Base-by-base conservation (phyloP, 2,113 vertebrate species). In the Corythornis vintsioides region DNA sequence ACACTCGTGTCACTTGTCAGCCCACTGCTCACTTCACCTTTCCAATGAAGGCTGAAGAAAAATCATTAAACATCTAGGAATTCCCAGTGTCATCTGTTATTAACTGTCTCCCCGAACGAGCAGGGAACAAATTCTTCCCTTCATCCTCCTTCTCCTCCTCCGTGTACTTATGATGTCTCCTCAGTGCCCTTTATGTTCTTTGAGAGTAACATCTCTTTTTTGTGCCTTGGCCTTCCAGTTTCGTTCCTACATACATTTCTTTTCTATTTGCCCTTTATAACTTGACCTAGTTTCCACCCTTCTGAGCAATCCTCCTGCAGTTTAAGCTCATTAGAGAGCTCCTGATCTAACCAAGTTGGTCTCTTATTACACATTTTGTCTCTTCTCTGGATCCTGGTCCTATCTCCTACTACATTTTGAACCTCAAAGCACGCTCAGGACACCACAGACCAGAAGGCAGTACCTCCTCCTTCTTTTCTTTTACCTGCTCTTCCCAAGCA, bases 251-350 rank as follows among this genome's bases (percentile, higher is more conserved):
- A 86, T 77, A 52, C 45, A 86, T 95, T 95, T 88, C 67, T 80
- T 76, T 88, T 73, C 86, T 80, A 15, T 86, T 76, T 95, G 85
- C 83, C 93, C 93, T 92, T 92, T 92, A 56, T 52, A 92, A 92
- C 85, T 91, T 92, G 95, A 95, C 95, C 93, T 80, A 95, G 72
- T 95, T 96, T 95, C 95, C 92, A 95, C 85, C 43, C 83, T 92
- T 92, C 93, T 91, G 83, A 95, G 93, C 93, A 91, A 91, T 90
- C 64, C 79, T 95, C 85, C 93, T 15, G 90, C 94, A 89, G 90
- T 86, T 91, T 85, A 95, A 94, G 76, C 93, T 95, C 94, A 95
- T 96, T 92, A 92, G 29, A 61, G 85, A 84, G 70, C 81, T 90
- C 91, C 87, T 65, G 57, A 86, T 83, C 88, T 88, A 73, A 80